Conservation (phyloP, 2,888 invertebrate genomes). For the Drosophila austrosaltans region DNA sequence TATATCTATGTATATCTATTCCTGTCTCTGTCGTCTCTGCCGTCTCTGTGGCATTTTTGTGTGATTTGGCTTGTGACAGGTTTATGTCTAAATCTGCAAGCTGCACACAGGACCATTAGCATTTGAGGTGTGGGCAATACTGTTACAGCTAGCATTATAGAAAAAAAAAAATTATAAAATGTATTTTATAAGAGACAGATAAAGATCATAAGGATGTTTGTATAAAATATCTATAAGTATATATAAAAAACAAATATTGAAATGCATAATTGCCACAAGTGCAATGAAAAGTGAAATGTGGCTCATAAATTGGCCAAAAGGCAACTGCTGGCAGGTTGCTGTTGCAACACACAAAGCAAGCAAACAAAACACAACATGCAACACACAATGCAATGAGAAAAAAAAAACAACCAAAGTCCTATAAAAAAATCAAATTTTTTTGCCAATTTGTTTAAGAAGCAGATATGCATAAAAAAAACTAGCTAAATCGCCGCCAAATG, state of each 20-base stretch:
- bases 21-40: too few species aligned
- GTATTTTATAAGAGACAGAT: conserved; percentile 23
- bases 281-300: conserved; percentile 69
- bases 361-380: conserved; percentile 19
- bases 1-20: neutral
- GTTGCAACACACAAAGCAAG: conserved; percentile 16
- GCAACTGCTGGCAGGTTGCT: conserved; percentile 8
- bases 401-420: conserved; percentile 44
- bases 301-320: conserved; percentile 44
- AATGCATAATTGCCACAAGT: conserved; percentile 47
- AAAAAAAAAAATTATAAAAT: neutral
- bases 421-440: conserved; percentile 52
- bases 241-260: conserved; percentile 33
- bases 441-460: conserved; percentile 49
- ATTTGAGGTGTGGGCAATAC: conserved; percentile 44
- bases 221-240: conserved; percentile 12
- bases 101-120: conserved; percentile 50
- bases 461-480: conserved; percentile 47
- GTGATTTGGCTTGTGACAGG: conserved; percentile 47
- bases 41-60: conserved; percentile 18
- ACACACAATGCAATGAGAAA: conserved; percentile 1
- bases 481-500: conserved; percentile 49
- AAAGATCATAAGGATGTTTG: conserved; percentile 9
- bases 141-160: neutral
- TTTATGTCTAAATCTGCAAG: conserved; percentile 55